A percentile compares a stretch with the other conserved stretches of the same genome.
Evolutionary conservation across 2,113 vertebrate species (phyloP).

Genomic region (Zapornia atra): DNA sequence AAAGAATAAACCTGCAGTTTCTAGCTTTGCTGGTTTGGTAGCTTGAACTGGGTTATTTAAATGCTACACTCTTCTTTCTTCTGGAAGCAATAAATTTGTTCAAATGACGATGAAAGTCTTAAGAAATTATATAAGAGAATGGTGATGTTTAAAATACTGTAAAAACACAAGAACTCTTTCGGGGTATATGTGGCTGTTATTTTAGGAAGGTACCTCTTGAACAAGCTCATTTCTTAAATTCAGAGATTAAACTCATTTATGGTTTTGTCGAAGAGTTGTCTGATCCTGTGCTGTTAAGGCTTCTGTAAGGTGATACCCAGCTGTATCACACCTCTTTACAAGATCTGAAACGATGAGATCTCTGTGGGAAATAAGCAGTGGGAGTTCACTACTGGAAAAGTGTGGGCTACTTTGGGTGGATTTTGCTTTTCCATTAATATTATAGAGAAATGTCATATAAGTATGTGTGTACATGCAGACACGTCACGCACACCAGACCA

Average conservation of each 20-base stretch:
- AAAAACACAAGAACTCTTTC: neutral
- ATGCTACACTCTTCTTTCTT: neutral
- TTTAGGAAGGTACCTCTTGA: neutral
- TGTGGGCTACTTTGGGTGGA: neutral
- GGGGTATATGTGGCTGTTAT: neutral
- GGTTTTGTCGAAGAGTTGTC: neutral
- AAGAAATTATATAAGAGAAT: neutral
- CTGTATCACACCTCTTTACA: neutral
- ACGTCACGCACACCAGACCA: accelerated
- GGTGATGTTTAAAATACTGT: neutral
- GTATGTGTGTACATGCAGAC: neutral
- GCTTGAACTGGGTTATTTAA: neutral
- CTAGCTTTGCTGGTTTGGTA: neutral
- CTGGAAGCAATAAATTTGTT: neutral
- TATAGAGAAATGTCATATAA: neutral
- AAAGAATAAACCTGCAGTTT: neutral
- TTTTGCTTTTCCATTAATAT: neutral
- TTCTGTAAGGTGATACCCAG: neutral
- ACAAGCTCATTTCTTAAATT: neutral
- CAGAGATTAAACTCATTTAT: neutral
- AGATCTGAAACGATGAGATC: neutral
- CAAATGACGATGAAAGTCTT: neutral
- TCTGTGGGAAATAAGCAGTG: neutral
- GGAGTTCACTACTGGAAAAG: neutral
- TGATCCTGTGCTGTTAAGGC: accelerated